These are phyloP conservation scores for Apodemia duryi DNA, from an alignment of 2,888 invertebrate genomes.

Conservation along the genomic window DNA sequence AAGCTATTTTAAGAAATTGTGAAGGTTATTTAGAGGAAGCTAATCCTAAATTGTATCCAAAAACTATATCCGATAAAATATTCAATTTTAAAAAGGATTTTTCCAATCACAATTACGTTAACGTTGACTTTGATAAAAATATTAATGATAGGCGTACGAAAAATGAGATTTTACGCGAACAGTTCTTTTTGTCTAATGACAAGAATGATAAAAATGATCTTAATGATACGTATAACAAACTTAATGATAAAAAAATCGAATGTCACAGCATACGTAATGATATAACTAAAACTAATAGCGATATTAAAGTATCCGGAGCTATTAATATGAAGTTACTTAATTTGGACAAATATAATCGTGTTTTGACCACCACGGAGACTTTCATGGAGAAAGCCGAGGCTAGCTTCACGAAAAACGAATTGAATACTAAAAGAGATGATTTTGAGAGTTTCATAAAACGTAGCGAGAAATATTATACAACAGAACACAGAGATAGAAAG, in stretches of 20 bases:
- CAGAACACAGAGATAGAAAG: constrained; percentile 50
- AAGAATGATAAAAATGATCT: constrained; percentile 54
- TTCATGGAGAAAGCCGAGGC: constrained; percentile 61
- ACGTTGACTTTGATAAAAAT: constrained; percentile 47
- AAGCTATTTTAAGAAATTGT: constrained; percentile 51
- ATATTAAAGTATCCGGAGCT: constrained; percentile 61
- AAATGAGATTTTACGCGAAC: constrained; percentile 60
- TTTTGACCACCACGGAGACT: constrained; percentile 63
- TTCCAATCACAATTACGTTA: constrained; percentile 61
- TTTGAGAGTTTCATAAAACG: constrained; percentile 67
- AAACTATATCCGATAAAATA: constrained; percentile 60
- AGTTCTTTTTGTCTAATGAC: constrained; percentile 48
- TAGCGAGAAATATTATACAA: constrained; percentile 69
- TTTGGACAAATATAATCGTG: constrained; percentile 61
- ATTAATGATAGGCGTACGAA: constrained; percentile 47
- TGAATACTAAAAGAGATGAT: constrained; percentile 50
- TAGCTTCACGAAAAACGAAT: constrained; percentile 60
- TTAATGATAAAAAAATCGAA: constrained; percentile 60
- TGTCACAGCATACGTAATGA: constrained; percentile 68
- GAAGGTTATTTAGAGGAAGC: constrained; percentile 41
- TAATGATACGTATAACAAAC: constrained; percentile 55
- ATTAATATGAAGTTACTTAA: constrained; percentile 67
- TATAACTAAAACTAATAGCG: constrained; percentile 56
- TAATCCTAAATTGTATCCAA: constrained; percentile 52
- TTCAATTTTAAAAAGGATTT: constrained; percentile 70